These are phyloP conservation scores for Squalus acanthias DNA, from an alignment of 2,797 vertebrate genomes.

Conservation along the genomic window DNA sequence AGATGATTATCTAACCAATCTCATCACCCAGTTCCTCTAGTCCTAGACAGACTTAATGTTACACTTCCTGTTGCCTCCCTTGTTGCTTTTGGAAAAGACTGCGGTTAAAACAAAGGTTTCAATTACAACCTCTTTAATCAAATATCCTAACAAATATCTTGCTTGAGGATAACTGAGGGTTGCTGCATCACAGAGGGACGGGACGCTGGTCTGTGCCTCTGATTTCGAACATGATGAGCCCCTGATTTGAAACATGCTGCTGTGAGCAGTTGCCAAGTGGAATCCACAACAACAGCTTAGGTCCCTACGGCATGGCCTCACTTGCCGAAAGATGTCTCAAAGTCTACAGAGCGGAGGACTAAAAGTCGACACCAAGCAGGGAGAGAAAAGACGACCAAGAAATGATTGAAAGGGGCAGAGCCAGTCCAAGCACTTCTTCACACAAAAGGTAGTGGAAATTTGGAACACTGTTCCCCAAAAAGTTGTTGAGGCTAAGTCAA, in stretches of 20 bases:
- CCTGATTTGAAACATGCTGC: neutral
- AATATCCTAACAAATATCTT: neutral
- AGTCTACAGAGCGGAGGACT: neutral
- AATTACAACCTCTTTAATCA: neutral
- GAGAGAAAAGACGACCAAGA: neutral
- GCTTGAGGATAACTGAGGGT: neutral
- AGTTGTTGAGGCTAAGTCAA: no score
- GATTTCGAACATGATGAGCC: neutral
- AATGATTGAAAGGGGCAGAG: neutral
- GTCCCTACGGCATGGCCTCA: neutral
- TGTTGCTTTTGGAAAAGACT: neutral
- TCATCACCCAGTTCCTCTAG: neutral
- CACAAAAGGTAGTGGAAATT: no score
- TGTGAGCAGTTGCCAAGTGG: slow-evolving; percentile 3
- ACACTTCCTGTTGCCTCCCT: neutral
- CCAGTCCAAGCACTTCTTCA: neutral
- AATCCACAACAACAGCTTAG: neutral
- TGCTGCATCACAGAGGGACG: neutral
- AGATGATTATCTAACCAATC: neutral
- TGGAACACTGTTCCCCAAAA: no score
- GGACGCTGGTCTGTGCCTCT: neutral
- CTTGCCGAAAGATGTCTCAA: neutral
- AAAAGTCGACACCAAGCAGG: neutral
- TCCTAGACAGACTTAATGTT: neutral
- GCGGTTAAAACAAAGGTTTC: neutral